phyloP scores from a whole-genome alignment of 2,113 vertebrate species.

The Campylomormyrus numenius region DNA sequence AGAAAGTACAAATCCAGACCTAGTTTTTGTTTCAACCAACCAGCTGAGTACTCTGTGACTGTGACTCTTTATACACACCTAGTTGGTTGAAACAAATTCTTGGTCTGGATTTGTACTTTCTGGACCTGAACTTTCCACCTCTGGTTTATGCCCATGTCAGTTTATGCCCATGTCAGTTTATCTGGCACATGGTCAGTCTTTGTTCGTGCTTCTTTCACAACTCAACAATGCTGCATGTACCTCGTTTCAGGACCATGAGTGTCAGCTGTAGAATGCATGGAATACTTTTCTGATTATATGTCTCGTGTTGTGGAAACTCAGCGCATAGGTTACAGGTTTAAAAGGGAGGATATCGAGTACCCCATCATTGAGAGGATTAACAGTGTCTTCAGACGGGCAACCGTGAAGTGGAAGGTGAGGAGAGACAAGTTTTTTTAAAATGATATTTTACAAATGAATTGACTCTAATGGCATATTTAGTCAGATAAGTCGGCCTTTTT shows the following conservation, averaged over 20 bases:
- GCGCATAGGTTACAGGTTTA: slow-evolving; percentile 82
- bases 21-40: no score
- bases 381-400: slow-evolving; percentile 75
- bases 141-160: background rate
- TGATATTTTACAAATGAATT: background rate
- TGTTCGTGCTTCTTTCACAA: background rate
- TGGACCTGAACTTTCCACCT: no score
- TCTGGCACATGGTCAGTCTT: background rate
- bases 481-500: background rate
- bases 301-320: slow-evolving; percentile 38
- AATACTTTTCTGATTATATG: background rate
- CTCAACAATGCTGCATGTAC: background rate
- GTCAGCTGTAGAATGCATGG: background rate
- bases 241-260: background rate
- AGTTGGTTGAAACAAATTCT: no score
- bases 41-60: no score
- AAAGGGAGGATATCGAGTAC: slow-evolving; percentile 87
- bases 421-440: background rate
- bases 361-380: slow-evolving; percentile 77
- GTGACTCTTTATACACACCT: no score
- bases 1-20: no score
- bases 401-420: slow-evolving; percentile 86
- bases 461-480: background rate
- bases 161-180: background rate
- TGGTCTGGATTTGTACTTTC: no score